Evolutionary conservation across 2,888 invertebrate species (phyloP).

Genomic region (Drosophila percnosoma): DNA sequence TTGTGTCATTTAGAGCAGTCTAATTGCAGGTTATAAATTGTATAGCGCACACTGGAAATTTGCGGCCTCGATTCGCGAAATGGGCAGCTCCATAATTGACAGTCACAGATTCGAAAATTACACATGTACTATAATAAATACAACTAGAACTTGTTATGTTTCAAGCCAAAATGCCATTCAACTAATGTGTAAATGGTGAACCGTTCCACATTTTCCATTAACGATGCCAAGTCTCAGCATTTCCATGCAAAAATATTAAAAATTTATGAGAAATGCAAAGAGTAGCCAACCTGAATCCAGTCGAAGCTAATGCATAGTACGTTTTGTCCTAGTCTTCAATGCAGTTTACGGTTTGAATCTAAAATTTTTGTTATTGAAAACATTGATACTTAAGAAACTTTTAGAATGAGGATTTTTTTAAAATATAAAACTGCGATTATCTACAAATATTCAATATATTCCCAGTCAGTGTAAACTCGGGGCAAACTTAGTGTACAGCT

Average conservation of each 20-base stretch:
- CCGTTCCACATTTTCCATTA: conserved; percentile 55
- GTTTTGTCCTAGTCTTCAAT: not conserved
- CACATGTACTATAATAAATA: conserved; percentile 1
- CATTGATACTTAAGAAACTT: too few species aligned
- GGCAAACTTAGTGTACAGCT: not conserved
- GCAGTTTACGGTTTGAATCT: not conserved
- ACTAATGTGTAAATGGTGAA: conserved; percentile 47
- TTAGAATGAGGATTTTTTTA: not conserved
- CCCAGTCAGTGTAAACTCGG: not conserved
- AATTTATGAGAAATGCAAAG: conserved; percentile 28
- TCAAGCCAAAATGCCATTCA: conserved; percentile 53
- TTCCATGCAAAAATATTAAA: conserved; percentile 29
- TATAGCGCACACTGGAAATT: conserved; percentile 27
- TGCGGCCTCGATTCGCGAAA: conserved; percentile 50
- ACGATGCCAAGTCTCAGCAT: conserved; percentile 6
- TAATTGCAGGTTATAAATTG: conserved; percentile 19
- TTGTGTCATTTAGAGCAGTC: conserved; percentile 54
- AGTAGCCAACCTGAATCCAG: not conserved
- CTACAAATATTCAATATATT: not conserved
- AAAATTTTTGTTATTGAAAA: not conserved
- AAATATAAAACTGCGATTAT: not conserved
- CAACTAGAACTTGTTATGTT: conserved; percentile 1
- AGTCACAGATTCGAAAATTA: conserved; percentile 12
- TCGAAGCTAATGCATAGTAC: not conserved
- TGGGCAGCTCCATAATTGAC: conserved; percentile 42